Evolutionary conservation across 2,888 invertebrate genomes (phyloP).

Genomic region (Nudaria mundana): DNA sequence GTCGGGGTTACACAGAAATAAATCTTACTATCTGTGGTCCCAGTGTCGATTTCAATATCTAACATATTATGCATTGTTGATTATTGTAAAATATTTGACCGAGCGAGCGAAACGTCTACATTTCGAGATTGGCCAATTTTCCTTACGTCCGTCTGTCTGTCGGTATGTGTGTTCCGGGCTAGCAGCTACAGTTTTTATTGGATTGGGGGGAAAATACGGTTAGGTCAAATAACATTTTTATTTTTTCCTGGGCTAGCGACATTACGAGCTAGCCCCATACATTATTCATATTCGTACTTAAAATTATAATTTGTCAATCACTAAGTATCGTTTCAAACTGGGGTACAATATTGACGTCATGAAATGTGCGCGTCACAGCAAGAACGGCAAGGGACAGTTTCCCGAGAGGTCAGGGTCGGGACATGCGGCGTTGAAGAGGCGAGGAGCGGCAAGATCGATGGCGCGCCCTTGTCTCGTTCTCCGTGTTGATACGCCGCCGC

Average conservation of each 20-base stretch:
- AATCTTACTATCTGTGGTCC: no score
- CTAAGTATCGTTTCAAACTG: not conserved
- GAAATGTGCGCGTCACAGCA: conserved; percentile 21
- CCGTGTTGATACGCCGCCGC: conserved; percentile 14
- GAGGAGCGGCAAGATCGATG: conserved; percentile 49
- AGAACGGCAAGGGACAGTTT: conserved; percentile 27
- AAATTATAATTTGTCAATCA: not conserved
- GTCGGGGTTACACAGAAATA: conserved; percentile 53
- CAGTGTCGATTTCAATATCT: no score
- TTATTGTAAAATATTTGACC: no score
- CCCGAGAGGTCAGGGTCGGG: conserved; percentile 59
- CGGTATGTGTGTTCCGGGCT: no score
- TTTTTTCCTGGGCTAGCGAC: no score
- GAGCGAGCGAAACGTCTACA: no score
- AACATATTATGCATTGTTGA: no score
- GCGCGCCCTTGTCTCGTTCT: conserved; percentile 51
- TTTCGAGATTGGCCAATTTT: no score
- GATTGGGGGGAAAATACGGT: not conserved
- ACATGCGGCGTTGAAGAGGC: conserved; percentile 37
- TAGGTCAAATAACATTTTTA: not conserved
- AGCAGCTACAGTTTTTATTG: no score
- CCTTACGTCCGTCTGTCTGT: no score
- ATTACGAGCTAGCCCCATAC: no score
- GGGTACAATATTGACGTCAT: conserved; percentile 27
- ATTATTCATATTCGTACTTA: no score